These are phyloP conservation scores for Apoderus coryli DNA, from an alignment of 2,888 invertebrate species.

Conservation along the genomic window DNA sequence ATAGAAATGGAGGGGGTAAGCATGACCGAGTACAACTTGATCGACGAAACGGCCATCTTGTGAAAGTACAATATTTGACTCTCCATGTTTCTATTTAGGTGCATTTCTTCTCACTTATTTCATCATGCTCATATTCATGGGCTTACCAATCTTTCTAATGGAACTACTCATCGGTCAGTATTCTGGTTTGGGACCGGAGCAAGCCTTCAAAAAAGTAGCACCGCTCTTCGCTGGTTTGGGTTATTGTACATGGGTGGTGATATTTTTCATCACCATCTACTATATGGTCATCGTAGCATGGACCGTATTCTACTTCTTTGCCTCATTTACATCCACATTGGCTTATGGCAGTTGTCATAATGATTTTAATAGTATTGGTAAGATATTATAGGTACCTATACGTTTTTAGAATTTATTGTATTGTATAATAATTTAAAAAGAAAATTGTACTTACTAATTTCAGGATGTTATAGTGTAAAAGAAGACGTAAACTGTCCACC, in stretches of 20 bases:
- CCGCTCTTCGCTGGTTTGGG: constrained; percentile 49
- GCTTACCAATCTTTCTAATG: constrained; percentile 65
- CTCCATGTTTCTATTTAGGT: constrained; percentile 43
- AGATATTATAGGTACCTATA: neutral
- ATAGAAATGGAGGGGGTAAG: constrained; percentile 67
- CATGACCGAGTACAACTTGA: no score
- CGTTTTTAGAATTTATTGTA: constrained; percentile 1
- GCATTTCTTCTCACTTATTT: constrained; percentile 63
- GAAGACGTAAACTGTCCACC: constrained; percentile 40
- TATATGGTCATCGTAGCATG: constrained; percentile 71
- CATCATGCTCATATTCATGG: constrained; percentile 59
- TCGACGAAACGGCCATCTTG: no score
- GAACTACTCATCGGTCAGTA: constrained; percentile 71
- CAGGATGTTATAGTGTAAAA: constrained; percentile 52
- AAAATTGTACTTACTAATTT: neutral
- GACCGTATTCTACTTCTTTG: constrained; percentile 60
- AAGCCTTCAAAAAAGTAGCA: constrained; percentile 45
- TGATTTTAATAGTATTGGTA: constrained; percentile 40
- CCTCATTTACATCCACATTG: constrained; percentile 47
- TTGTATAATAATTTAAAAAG: neutral
- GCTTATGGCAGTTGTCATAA: constrained; percentile 57
- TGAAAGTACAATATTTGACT: no score
- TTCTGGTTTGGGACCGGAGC: constrained; percentile 55
- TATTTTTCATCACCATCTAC: constrained; percentile 57
- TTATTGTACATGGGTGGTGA: constrained; percentile 53